Evolutionary conservation across 2,797 vertebrate species (phyloP), one percentile per base, ranked within the genome.

Genomic region (Danio aesculapii): DNA sequence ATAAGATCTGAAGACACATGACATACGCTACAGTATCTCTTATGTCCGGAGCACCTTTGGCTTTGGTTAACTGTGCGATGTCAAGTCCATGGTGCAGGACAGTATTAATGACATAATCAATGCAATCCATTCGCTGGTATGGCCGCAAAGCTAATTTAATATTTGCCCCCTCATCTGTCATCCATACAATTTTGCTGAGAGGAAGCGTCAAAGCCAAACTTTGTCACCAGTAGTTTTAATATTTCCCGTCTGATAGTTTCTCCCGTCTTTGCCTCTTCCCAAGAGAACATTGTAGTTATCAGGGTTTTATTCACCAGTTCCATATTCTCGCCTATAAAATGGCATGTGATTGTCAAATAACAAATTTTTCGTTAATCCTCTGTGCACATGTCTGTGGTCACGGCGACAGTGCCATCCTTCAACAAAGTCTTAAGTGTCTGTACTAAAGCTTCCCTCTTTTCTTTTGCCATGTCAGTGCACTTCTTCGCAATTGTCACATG

Each of bases 311-410:
- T 30, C 30, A 30, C 3, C 1, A 30, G 30, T 30, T 30, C 30
- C 30, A 30, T 30, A 30, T 30, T 57, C 16, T 58, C 63, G n/a
- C 16, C 59, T 50, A 66, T 53, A 57, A 69, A 84, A 67, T 84
- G 72, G 47, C 77, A 80, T 47, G 82, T 83, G 62, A 83, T 79
- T 62, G 82, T 44, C 44, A 83, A 53, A 79, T 83, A 83, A 68
- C 63, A 47, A 66, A 83, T 49, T 43, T 83, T 83, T 13, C 69
- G 4, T 39, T 73, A 83, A 46, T 83, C 81, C 8, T 83, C 77
- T 41, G 70, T 79, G 70, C 76, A 79, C 69, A 75, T 79, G 55
- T 79, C 70, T 43, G 82, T 83, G 62, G 69, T 79, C 82, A 79
- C 79, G 62, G 47, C 57, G 16, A 83, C 67, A 43, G 30, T 55